phyloP scores from a whole-genome alignment of 1,140 invertebrate species.

The Protaetia brevitarsis region DNA sequence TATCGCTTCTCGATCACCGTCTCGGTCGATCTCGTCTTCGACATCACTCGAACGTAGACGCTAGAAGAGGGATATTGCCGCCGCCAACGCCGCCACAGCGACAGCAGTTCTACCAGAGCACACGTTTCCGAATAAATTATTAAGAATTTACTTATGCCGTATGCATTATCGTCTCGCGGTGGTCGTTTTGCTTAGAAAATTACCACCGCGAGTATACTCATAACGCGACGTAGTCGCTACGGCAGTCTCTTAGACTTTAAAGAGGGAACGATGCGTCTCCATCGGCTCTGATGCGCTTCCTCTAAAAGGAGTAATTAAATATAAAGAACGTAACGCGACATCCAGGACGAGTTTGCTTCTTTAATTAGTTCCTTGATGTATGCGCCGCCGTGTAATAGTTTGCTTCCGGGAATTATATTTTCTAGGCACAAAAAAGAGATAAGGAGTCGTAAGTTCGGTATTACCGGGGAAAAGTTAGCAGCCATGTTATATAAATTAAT shows the following conservation, averaged over 20 bases:
- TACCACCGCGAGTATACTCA: constrained; percentile 4
- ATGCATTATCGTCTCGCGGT: constrained; percentile 12
- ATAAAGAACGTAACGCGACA: neutral
- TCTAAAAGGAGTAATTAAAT: constrained; percentile 11
- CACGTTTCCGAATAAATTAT: constrained; percentile 12
- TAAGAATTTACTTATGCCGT: constrained; percentile 16
- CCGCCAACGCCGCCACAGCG: neutral
- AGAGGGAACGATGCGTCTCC: neutral
- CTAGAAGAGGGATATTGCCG: neutral
- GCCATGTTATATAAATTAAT: no score
- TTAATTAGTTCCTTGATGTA: constrained; percentile 8
- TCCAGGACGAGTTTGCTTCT: neutral
- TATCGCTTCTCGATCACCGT: neutral
- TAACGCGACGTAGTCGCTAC: neutral
- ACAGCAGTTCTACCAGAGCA: neutral
- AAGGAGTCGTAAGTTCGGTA: no score
- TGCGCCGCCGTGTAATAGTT: neutral
- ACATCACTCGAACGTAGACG: neutral
- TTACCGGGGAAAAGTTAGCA: no score
- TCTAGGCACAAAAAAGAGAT: neutral
- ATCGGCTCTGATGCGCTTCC: neutral
- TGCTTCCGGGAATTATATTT: neutral
- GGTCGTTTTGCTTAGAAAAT: constrained; percentile 12
- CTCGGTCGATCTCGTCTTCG: neutral
- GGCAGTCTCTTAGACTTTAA: neutral